Conservation (phyloP, 1,140 invertebrate species). For the Caenorhabditis tropicalis region DNA sequence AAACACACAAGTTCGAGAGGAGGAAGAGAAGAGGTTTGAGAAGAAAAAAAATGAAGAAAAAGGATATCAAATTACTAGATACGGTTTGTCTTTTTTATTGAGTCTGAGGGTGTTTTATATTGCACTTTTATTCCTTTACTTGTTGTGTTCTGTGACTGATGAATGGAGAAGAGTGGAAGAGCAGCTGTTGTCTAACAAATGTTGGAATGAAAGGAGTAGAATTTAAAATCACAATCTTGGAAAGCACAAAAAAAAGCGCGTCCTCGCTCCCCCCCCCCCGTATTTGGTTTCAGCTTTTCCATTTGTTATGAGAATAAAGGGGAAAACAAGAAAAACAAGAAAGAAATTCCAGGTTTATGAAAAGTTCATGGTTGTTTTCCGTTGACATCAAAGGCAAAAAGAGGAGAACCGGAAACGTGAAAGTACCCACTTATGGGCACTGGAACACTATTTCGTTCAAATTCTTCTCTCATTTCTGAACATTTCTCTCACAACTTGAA, state of each 20-base stretch:
- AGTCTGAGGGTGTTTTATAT: neutral
- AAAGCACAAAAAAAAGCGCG: neutral
- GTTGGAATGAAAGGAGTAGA: neutral
- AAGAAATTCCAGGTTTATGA: no score
- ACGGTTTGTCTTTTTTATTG: neutral
- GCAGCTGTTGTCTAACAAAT: slow-evolving; percentile 26
- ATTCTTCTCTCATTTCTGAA: no score
- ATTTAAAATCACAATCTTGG: slow-evolving; percentile 7
- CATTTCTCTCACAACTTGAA: no score
- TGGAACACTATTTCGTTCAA: no score
- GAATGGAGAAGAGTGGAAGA: neutral
- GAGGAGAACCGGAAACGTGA: no score
- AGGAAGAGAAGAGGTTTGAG: no score
- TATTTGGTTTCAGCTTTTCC: neutral
- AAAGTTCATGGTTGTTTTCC: no score
- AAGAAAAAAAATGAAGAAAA: neutral
- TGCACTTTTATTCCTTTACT: neutral
- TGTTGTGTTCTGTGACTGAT: neutral
- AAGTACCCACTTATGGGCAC: no score
- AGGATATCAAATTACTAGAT: neutral
- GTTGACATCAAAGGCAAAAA: no score
- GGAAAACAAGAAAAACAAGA: no score
- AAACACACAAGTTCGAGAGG: no score
- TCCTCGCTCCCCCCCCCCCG: neutral
- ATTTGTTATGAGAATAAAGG: no score